A percentile compares a stretch with the other conserved stretches of the same genome.
These are phyloP conservation scores for Platycheirus rosarum DNA, from an alignment of 2,888 invertebrate genomes.

Conservation along the genomic window DNA sequence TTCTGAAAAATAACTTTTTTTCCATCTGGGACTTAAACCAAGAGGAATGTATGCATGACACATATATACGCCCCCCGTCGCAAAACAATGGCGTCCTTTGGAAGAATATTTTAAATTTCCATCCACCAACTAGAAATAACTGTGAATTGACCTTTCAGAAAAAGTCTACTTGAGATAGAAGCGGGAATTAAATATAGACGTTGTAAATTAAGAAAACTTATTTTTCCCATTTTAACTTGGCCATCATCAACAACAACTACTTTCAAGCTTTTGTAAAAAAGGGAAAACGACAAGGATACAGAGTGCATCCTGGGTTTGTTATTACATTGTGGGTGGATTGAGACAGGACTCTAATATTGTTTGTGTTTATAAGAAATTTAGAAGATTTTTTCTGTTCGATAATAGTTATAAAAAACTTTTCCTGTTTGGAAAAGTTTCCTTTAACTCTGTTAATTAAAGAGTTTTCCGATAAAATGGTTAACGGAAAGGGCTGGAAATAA, in stretches of 20 bases:
- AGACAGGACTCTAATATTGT: background rate
- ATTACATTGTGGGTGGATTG: background rate
- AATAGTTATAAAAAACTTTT: conserved; percentile 40
- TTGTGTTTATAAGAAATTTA: background rate
- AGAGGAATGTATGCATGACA: background rate
- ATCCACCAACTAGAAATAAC: background rate
- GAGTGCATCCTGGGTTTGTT: conserved; percentile 3
- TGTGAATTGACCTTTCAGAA: background rate
- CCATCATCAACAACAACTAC: conserved; percentile 42
- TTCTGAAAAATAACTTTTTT: conserved; percentile 34
- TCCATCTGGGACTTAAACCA: background rate
- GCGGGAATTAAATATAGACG: conserved; percentile 2
- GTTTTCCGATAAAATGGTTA: conserved; percentile 24
- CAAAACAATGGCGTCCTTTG: background rate
- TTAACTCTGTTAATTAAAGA: conserved; percentile 51
- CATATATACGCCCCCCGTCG: conserved; percentile 4
- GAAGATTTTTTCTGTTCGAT: conserved; percentile 17
- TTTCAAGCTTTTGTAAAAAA: conserved; percentile 34
- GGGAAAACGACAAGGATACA: conserved; percentile 12
- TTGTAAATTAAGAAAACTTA: conserved; percentile 51
- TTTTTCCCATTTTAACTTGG: conserved; percentile 60
- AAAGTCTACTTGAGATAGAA: background rate
- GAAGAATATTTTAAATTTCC: conserved; percentile 2
- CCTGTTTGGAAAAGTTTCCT: conserved; percentile 10
- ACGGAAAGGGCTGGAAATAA: background rate